Percentiles rank a stretch among this genome's conserved stretches.
These are phyloP conservation scores for Drosophila atripex DNA, from an alignment of 2,888 invertebrate genomes.

Conservation along the genomic window DNA sequence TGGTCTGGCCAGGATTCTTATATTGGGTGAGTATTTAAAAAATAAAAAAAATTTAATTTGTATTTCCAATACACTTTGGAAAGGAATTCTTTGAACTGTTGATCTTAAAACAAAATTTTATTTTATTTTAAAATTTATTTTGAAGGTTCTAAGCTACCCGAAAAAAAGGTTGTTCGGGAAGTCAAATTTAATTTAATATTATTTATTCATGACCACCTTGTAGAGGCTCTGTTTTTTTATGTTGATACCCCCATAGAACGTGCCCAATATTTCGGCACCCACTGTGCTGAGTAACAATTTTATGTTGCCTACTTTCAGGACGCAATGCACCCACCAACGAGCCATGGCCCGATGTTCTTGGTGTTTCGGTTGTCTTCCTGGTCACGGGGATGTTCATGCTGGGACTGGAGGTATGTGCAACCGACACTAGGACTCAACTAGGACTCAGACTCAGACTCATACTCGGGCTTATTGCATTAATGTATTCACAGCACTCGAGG, in stretches of 20 bases:
- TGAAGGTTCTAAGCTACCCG: too few relatives aligned
- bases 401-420: slow-evolving; percentile 85
- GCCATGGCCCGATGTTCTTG: slow-evolving; percentile 86
- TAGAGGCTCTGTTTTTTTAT: slow-evolving; percentile 10
- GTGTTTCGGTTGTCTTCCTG: slow-evolving; percentile 85
- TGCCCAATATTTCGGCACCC: slow-evolving; percentile 45
- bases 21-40: slow-evolving; percentile 82
- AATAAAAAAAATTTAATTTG: slow-evolving; percentile 34
- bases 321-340: slow-evolving; percentile 84
- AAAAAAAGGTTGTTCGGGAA: not conserved
- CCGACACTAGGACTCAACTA: not conserved
- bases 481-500: slow-evolving; percentile 80
- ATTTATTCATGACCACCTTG: not conserved
- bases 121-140: too few relatives aligned
- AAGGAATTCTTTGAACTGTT: too few relatives aligned
- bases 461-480: slow-evolving; percentile 3
- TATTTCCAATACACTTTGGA: too few relatives aligned
- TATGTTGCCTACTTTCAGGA: slow-evolving; percentile 75
- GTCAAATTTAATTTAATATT: not conserved
- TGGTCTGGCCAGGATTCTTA: slow-evolving; percentile 85
- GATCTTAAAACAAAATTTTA: too few relatives aligned
- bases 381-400: slow-evolving; percentile 86
- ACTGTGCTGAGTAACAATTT: slow-evolving; percentile 37
- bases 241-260: slow-evolving; percentile 3
- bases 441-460: not conserved